Evolutionary conservation across 2,797 vertebrate species (phyloP), one percentile per base, ranked within the genome.

Genomic region (Melanotaenia parkinsoni): DNA sequence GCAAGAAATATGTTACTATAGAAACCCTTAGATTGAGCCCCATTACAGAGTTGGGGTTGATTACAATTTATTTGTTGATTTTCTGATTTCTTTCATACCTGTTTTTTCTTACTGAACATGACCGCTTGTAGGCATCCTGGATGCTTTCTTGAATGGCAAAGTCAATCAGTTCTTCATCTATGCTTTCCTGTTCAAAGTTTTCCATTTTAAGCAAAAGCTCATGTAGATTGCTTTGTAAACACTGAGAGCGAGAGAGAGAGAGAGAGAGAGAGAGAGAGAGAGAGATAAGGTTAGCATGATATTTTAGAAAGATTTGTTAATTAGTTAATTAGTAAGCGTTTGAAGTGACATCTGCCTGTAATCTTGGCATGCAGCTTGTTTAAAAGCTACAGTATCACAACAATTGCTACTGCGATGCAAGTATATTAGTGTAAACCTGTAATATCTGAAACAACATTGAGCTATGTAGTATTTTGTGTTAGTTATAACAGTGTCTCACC

Each of bases 81-180:
- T 45, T 33, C 11, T 2, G 8, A 28, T 58, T 26, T 51, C 33
- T 70, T 22, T 63, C 69, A 16, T 93, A 97, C 96, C 96, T 94
- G 86, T 93, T 86, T 53, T 76, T 77, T 78, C 69, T 83, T 51
- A 54, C 67, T 12, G 75, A 70, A 76, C 86, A 59, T n/a, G 73
- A 84, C 72, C 77, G 70, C 83, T 85, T 93, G 78, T 82, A 76
- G 43, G 93, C 91, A 71, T 96, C 96, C 77, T 95, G 91, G 79
- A 97, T 90, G 83, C 95, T 96, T 82, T 96, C 93, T 54, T 84
- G 94, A 82, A 97, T 81, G 56, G 94, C 96, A 80, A 94, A 96
- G 47, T 91, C 92, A 40, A 94, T 78, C 56, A 97, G 84, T 35
- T 95, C 95, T 78, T 96, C 95, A 40, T 94, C 89, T 20, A 91